These are phyloP conservation scores for Castor canadensis DNA, from an alignment of 2,113 vertebrate species.

Conservation along the genomic window DNA sequence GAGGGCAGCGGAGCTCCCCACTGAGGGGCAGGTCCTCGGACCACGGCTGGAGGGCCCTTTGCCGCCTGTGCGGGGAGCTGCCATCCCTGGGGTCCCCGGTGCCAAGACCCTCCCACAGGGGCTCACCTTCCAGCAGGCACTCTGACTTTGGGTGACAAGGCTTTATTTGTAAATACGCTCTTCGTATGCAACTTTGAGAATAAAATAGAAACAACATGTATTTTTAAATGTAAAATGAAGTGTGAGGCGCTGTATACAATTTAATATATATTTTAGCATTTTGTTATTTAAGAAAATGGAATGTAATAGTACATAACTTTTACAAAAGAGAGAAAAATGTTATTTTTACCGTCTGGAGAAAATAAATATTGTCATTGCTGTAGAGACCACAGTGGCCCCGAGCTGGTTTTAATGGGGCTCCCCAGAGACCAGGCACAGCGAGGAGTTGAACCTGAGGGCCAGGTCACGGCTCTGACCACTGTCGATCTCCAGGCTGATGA, in stretches of 20 bases:
- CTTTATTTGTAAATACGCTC: slow-evolving; percentile 82
- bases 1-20: neutral
- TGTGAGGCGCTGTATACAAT: slow-evolving; percentile 82
- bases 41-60: neutral
- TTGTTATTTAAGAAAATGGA: slow-evolving; percentile 84
- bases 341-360: slow-evolving; percentile 83
- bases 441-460: neutral
- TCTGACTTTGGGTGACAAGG: slow-evolving; percentile 66
- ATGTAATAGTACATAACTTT: slow-evolving; percentile 82
- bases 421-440: neutral
- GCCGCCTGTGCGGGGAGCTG: neutral
- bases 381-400: slow-evolving; percentile 51
- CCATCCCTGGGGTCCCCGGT: neutral
- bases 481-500: neutral
- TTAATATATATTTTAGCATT: slow-evolving; percentile 87
- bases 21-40: neutral
- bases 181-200: slow-evolving; percentile 80
- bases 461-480: neutral
- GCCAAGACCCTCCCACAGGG: neutral
- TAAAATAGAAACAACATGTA: slow-evolving; percentile 79
- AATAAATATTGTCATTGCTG: slow-evolving; percentile 85
- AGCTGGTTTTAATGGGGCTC: neutral
- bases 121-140: slow-evolving; percentile 49
- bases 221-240: slow-evolving; percentile 77
- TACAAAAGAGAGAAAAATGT: slow-evolving; percentile 81